phyloP scores from a whole-genome alignment of 2,113 vertebrate genomes.

The Aleadryas rufinucha region DNA sequence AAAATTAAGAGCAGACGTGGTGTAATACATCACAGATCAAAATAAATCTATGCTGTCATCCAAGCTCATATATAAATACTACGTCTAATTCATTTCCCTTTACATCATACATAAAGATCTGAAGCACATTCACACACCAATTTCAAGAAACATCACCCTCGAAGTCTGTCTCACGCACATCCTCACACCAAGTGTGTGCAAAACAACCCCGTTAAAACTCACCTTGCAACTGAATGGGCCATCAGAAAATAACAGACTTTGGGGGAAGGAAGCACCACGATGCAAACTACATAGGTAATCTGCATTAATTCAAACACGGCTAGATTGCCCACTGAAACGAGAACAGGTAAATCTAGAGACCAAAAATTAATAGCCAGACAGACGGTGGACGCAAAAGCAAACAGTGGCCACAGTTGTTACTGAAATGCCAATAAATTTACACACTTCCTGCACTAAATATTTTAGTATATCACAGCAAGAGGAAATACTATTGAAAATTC shows the following conservation, averaged over 20 bases:
- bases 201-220: not conserved
- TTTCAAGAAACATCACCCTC: not conserved
- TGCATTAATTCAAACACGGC: not conserved
- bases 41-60: constrained; percentile 10
- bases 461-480: not conserved
- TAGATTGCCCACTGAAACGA: not conserved
- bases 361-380: not conserved
- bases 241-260: not conserved
- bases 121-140: not conserved
- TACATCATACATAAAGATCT: not conserved
- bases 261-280: not conserved
- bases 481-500: not conserved
- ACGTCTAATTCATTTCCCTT: not conserved
- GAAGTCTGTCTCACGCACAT: not conserved
- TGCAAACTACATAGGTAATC: not conserved
- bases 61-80: not conserved
- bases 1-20: not conserved
- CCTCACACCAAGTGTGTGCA: not conserved
- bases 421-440: not conserved
- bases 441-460: not conserved
- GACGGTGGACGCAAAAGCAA: not conserved
- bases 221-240: not conserved
- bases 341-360: not conserved
- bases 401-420: not conserved
- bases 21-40: not conserved